These are phyloP conservation scores for Solenodon paradoxus DNA, from an alignment of 2,113 vertebrate species.

Conservation along the genomic window DNA sequence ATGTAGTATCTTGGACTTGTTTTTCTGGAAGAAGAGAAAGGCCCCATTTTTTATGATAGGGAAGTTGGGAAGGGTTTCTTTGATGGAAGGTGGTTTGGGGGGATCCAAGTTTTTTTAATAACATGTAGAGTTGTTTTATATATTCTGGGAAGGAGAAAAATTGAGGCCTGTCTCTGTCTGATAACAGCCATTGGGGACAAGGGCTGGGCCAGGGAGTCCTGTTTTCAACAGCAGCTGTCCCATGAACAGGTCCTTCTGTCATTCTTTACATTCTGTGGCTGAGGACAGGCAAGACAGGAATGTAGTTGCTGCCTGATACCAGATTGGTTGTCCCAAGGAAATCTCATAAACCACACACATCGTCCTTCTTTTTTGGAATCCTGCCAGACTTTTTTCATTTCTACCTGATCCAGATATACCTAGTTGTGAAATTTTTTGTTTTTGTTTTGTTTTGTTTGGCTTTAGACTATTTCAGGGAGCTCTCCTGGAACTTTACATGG, in stretches of 20 bases:
- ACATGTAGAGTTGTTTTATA: not conserved
- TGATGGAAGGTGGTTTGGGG: not conserved
- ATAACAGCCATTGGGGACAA: not conserved
- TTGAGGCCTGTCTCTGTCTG: not conserved
- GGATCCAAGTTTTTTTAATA: not conserved
- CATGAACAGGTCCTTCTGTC: not conserved
- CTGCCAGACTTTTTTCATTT: not conserved
- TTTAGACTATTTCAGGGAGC: not conserved
- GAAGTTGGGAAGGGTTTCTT: not conserved
- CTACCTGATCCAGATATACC: not conserved
- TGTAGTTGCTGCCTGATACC: not conserved
- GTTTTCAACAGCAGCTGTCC: not conserved
- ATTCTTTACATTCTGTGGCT: not conserved
- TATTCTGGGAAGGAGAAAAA: not conserved
- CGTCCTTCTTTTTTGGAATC: not conserved
- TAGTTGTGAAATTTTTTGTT: too few species aligned
- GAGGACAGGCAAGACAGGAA: not conserved
- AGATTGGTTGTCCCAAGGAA: too few species aligned
- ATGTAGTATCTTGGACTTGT: not conserved
- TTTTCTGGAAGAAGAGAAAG: not conserved
- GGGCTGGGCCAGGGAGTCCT: fast-evolving
- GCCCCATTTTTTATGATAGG: not conserved
- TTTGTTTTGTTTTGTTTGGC: not conserved
- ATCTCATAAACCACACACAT: fast-evolving
- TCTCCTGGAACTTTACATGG: not conserved